Evolutionary conservation across 1,140 invertebrate species (phyloP).

Genomic region (Drosophila chauvacae): DNA sequence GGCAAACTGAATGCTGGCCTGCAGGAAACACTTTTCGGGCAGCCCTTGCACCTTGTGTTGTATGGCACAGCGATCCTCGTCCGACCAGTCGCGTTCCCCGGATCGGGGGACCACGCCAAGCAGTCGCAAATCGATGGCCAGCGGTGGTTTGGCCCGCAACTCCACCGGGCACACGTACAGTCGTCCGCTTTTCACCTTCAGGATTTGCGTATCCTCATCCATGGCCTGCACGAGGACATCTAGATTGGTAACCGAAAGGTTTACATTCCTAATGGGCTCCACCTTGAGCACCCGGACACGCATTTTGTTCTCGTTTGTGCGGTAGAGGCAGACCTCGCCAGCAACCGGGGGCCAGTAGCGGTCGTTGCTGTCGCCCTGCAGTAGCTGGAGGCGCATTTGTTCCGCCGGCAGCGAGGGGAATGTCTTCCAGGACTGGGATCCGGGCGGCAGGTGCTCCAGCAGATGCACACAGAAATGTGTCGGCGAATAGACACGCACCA

Average conservation of each 20-base stretch:
- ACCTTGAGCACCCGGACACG: conserved; percentile 56
- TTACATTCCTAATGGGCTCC: conserved; percentile 25
- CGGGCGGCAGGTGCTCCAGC: conserved; percentile 36
- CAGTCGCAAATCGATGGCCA: conserved; percentile 47
- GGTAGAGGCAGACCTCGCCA: conserved; percentile 29
- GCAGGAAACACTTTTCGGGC: background rate
- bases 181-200: conserved; percentile 14
- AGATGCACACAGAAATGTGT: conserved; percentile 52
- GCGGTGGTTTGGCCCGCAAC: background rate
- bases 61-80: background rate
- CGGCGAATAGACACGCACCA: conserved; percentile 50
- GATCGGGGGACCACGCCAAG: background rate
- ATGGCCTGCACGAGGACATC: conserved; percentile 47
- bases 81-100: conserved; percentile 5
- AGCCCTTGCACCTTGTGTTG: background rate
- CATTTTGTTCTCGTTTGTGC: rapidly evolving
- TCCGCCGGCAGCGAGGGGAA: background rate
- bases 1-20: conserved; percentile 6
- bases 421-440: conserved; percentile 15
- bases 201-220: conserved; percentile 51
- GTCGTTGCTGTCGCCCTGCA: background rate
- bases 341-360: conserved; percentile 55
- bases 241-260: conserved; percentile 24
- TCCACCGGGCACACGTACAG: conserved; percentile 44
- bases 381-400: conserved; percentile 28